Base-by-base conservation (phyloP, 2,113 vertebrate species). In the Phalacrocorax pelagicus region DNA sequence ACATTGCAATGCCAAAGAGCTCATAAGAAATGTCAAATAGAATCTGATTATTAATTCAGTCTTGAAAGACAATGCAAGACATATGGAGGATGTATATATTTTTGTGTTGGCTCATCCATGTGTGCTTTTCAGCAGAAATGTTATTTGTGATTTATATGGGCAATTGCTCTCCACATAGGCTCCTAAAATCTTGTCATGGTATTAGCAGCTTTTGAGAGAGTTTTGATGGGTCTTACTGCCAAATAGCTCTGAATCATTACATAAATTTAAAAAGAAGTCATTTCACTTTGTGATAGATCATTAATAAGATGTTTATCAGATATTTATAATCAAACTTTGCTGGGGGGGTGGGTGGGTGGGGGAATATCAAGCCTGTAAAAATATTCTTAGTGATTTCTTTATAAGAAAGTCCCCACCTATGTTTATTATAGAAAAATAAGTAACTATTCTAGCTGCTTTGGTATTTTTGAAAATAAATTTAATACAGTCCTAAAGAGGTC, bases 51-150 rank as follows among this genome's bases (percentile, higher is more conserved):
- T 74, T 51, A 61, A 79, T 46, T 63, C 23, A 22, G 19, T 57
- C n/a, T 61, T 69, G 24, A 69, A 74, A 52, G 67, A 46, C 10
- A 88, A 74, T 30, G 6, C 11, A 79, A 52, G 49, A 47, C 6
- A 14, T 83, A 67, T n/a, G 30, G 0, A 0, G 12, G 18, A 34
- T 29, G 5, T 14, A 9, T 2, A 2, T 11, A 4, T 72, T 9
- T 62, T 9, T 32, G 19, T 51, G 15, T 83, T 34, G 19, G 36
- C 27, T 10, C 19, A 23, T 36, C 27, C 5, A 2, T 57, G 15
- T 30, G 44, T 24, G 23, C 7, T 18, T 51, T 84, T 73, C 44
- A 52, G 20, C 42, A 72, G 40, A 55, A 55, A 32, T 5, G 12
- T 74, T 67, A 51, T 62, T 51, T 36, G 12, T 47, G 62, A 63